A percentile compares a stretch with the other conserved stretches of the same genome.
Conservation (phyloP, 92 coral and sea anemone species). For the Montipora capitata region DNA sequence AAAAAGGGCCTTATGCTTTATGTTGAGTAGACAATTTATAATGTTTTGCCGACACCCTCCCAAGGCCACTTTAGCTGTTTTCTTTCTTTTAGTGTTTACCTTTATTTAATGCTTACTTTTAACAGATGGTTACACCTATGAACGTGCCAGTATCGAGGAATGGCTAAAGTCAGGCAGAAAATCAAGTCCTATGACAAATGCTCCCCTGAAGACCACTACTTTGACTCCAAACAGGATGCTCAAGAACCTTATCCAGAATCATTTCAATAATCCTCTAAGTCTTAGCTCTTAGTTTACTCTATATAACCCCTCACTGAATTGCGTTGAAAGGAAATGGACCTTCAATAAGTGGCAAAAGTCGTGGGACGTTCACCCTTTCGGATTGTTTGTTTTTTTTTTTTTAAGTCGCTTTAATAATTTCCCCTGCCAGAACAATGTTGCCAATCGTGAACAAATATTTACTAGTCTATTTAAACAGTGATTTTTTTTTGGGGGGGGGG, state of each 20-base stretch:
- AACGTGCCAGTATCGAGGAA: slow-evolving; percentile 90
- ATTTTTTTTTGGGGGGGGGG: no score
- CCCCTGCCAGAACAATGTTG: no score
- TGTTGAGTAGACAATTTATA: no score
- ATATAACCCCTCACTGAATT: no score
- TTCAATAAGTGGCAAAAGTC: no score
- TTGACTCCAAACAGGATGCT: slow-evolving; percentile 97
- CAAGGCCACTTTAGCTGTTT: neutral
- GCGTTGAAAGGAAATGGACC: no score
- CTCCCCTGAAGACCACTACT: slow-evolving; percentile 88
- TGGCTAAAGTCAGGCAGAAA: slow-evolving; percentile 95
- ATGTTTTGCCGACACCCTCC: neutral
- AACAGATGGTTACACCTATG: slow-evolving; percentile 97
- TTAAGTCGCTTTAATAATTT: no score
- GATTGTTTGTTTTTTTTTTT: no score
- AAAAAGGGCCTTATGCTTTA: no score
- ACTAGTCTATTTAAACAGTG: no score
- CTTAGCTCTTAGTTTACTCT: slow-evolving; percentile 22
- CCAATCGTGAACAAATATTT: no score
- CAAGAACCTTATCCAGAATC: slow-evolving; percentile 86
- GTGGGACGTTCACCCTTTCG: no score
- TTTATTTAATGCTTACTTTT: neutral
- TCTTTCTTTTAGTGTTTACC: neutral
- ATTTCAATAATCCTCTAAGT: slow-evolving; percentile 56
- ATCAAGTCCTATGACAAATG: slow-evolving; percentile 98